phyloP scores from a whole-genome alignment of 2,113 vertebrate species.

The Percina caprodes region DNA sequence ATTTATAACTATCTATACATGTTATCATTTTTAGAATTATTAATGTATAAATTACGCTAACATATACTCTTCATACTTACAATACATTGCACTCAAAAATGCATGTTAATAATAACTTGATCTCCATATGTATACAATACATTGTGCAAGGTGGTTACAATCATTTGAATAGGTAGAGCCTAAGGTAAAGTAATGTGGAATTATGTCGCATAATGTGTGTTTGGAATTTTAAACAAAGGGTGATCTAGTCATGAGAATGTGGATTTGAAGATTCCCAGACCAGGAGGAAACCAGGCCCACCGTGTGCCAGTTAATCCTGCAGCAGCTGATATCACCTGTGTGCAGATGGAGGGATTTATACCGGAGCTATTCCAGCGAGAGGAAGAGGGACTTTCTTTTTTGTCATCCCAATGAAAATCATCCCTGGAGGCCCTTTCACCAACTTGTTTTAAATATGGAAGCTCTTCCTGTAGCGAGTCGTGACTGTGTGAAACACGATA shows the following conservation, averaged over 20 bases:
- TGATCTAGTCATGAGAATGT: background rate
- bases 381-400: conserved; percentile 44
- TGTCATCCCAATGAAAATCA: conserved; percentile 55
- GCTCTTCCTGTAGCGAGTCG: background rate
- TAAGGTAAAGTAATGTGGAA: background rate
- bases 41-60: background rate
- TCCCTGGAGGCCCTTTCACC: conserved; percentile 9
- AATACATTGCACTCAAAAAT: background rate
- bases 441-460: conserved; percentile 28
- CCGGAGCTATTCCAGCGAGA: conserved; percentile 57
- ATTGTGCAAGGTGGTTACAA: background rate
- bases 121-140: background rate
- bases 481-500: conserved; percentile 34
- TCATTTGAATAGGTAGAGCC: background rate
- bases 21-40: background rate
- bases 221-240: background rate
- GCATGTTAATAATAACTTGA: background rate
- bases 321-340: conserved; percentile 63
- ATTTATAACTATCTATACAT: background rate
- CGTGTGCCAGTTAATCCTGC: conserved; percentile 65
- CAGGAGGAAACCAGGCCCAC: conserved; percentile 13
- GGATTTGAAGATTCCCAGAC: background rate
- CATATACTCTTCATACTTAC: background rate
- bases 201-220: background rate
- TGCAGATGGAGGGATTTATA: conserved; percentile 61